Percentiles rank a stretch among this genome's conserved stretches.
phyloP scores from a whole-genome alignment of 2,888 invertebrate species.

The Ornithoptera alexandrae region DNA sequence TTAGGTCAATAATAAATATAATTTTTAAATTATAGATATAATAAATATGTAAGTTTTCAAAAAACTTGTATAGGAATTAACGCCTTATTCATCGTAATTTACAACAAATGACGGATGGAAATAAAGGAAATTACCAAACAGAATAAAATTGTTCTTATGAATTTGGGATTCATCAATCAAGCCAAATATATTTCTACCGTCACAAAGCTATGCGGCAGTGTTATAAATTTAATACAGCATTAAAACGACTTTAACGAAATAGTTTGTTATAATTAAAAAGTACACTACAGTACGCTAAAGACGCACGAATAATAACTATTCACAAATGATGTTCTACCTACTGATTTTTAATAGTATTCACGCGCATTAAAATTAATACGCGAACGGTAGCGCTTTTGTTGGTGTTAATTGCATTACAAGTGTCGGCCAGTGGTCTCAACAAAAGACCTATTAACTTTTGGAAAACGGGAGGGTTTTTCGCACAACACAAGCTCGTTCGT shows the following conservation, averaged over 20 bases:
- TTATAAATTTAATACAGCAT: background rate
- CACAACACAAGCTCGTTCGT: constrained; percentile 54
- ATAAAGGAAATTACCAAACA: no score
- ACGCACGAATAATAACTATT: background rate
- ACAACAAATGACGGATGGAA: no score
- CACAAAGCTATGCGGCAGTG: no score
- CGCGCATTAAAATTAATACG: constrained; percentile 71
- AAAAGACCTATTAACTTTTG: constrained; percentile 76
- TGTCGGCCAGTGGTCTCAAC: constrained; percentile 64
- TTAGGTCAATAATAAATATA: background rate
- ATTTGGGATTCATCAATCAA: no score
- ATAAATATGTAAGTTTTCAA: no score
- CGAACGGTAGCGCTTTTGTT: constrained; percentile 72
- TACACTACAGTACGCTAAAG: background rate
- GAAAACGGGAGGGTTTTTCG: constrained; percentile 64
- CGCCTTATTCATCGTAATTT: no score
- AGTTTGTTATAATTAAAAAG: background rate
- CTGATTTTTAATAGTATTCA: constrained; percentile 36
- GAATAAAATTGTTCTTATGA: no score
- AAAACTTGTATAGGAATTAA: no score
- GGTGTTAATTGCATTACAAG: constrained; percentile 79
- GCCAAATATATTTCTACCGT: no score
- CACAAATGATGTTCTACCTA: constrained; percentile 14
- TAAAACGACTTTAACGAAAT: background rate
- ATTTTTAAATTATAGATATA: no score